phyloP scores from a whole-genome alignment of 2,113 vertebrate genomes.

The Clinocottus analis region DNA sequence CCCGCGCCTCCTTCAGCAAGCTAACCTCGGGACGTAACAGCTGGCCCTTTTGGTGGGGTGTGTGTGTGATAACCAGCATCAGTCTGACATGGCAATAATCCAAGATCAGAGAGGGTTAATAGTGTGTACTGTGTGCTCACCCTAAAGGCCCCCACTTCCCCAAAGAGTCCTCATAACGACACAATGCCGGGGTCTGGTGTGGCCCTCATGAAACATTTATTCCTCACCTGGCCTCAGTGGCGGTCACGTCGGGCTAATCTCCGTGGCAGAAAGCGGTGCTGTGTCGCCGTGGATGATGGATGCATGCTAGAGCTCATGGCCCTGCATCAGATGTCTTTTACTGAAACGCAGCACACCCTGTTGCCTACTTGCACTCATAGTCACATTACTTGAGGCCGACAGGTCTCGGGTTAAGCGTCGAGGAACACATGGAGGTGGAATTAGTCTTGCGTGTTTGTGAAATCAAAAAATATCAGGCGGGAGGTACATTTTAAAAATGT shows the following conservation, averaged over 20 bases:
- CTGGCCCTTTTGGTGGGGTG: conserved; percentile 20
- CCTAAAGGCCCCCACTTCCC: conserved; percentile 25
- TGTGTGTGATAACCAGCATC: conserved; percentile 37
- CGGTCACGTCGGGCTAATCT: conserved; percentile 58
- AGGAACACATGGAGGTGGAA: neutral
- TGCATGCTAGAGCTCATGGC: conserved; percentile 21
- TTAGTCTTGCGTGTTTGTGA: conserved; percentile 23
- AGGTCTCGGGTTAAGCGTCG: neutral
- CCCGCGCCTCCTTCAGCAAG: conserved; percentile 43
- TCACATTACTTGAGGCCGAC: neutral
- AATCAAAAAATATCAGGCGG: neutral
- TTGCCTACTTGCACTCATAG: conserved; percentile 23
- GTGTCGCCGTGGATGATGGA: conserved; percentile 39
- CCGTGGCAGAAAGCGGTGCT: conserved; percentile 31
- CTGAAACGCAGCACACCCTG: conserved; percentile 11
- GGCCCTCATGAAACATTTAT: conserved; percentile 58
- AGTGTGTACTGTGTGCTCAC: conserved; percentile 64
- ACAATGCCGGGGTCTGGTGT: conserved; percentile 1
- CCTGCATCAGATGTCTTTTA: conserved; percentile 16
- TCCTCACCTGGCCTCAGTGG: conserved; percentile 13
- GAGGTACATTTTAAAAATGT: neutral
- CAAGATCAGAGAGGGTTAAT: conserved; percentile 73
- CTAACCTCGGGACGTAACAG: conserved; percentile 39
- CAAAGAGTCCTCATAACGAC: conserved; percentile 31
- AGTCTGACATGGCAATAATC: conserved; percentile 48